Evolutionary conservation across 2,113 vertebrate species (phyloP).

Genomic region (Montifringilla adamsi): DNA sequence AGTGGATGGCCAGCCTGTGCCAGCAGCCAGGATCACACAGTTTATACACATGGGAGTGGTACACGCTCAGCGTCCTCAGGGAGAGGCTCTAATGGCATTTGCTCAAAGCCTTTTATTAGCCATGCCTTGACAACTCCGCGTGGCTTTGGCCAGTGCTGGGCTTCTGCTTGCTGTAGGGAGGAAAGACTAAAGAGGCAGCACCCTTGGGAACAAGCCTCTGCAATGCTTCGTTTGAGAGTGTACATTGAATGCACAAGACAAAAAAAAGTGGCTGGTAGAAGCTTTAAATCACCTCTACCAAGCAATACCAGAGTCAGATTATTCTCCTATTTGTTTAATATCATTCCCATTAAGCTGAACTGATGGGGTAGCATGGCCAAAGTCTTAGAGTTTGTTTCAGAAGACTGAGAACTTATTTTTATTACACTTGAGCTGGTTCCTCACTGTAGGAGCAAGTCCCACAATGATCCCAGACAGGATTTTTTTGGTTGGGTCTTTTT

Average conservation of each 20-base stretch:
- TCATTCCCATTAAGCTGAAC: not conserved
- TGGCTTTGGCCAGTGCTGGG: not conserved
- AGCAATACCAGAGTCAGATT: not conserved
- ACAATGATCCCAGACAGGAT: not conserved
- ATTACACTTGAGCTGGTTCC: not conserved
- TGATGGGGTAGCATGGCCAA: not conserved
- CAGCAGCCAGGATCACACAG: not conserved
- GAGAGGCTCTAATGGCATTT: not conserved
- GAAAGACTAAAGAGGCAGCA: not conserved
- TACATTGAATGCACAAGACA: not conserved
- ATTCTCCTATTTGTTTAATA: not conserved
- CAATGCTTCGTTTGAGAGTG: not conserved
- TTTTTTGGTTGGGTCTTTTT: not conserved
- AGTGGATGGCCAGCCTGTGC: not conserved
- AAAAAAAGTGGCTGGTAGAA: not conserved
- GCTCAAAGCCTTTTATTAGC: slow-evolving; percentile 14
- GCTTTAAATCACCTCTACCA: not conserved
- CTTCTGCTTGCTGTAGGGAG: not conserved
- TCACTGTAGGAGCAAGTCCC: not conserved
- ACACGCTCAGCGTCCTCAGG: not conserved
- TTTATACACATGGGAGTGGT: not conserved
- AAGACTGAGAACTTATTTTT: not conserved
- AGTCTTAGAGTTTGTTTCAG: not conserved
- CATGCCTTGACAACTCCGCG: not conserved
- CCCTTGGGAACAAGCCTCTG: not conserved